These are phyloP conservation scores for Strongylocentrotus purpuratus DNA, from an alignment of 35 echinoderm and acorn worm genomes.

Conservation along the genomic window DNA sequence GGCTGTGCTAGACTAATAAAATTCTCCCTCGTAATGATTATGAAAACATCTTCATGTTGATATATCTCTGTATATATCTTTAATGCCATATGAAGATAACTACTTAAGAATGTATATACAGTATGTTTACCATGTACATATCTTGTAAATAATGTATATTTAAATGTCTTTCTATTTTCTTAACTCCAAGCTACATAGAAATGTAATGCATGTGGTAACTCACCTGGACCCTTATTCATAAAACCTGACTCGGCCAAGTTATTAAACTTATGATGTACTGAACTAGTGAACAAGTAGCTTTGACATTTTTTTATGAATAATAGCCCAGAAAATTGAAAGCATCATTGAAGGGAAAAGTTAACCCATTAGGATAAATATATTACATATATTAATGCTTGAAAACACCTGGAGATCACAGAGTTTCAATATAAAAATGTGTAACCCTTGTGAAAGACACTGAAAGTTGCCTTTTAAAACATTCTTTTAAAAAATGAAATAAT, in stretches of 20 bases:
- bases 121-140: background rate
- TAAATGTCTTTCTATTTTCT: slow-evolving; percentile 6
- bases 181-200: background rate
- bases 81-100: background rate
- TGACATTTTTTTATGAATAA: too few species aligned
- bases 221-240: too few species aligned
- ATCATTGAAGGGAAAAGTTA: too few species aligned
- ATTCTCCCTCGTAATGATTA: background rate
- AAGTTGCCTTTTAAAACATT: background rate
- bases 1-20: background rate
- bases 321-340: too few species aligned
- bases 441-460: background rate
- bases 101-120: background rate
- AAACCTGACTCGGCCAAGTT: too few species aligned
- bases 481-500: background rate
- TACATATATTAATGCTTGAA: too few species aligned
- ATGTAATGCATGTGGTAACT: background rate
- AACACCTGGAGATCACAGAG: too few species aligned
- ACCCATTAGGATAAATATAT: too few species aligned
- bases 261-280: too few species aligned
- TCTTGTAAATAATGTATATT: background rate
- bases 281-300: too few species aligned
- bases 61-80: background rate
- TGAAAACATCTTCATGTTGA: too few species aligned
- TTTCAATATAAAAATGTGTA: too few species aligned